Evolutionary conservation across 2,888 invertebrate species (phyloP).

Genomic region (Melieria omissa): DNA sequence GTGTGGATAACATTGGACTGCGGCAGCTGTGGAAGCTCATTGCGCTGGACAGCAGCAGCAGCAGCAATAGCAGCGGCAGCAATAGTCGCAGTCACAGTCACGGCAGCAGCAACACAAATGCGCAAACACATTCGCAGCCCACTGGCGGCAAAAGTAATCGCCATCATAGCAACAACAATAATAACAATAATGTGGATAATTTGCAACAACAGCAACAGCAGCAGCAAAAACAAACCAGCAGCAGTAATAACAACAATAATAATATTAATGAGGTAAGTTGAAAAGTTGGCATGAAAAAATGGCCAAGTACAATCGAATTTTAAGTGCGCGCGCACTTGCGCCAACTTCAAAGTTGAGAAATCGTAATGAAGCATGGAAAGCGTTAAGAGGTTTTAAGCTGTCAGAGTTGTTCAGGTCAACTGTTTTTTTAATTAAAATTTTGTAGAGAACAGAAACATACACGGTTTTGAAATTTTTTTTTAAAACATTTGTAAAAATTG

Average conservation of each 20-base stretch:
- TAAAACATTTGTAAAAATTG: too few relatives aligned
- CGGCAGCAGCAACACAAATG: slow-evolving; percentile 28
- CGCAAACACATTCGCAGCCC: slow-evolving; percentile 9
- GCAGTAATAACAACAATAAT: slow-evolving; percentile 24
- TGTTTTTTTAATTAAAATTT: too few relatives aligned
- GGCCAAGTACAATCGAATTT: neutral
- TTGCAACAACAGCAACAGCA: slow-evolving; percentile 23
- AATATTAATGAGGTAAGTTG: neutral
- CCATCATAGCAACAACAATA: slow-evolving; percentile 32
- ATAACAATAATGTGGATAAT: slow-evolving; percentile 45
- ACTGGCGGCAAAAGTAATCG: slow-evolving; percentile 27
- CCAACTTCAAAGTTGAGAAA: too few relatives aligned
- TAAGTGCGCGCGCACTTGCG: too few relatives aligned
- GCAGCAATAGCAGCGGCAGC: slow-evolving; percentile 41
- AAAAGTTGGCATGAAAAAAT: neutral
- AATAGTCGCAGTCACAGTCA: slow-evolving; percentile 36
- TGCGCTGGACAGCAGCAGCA: slow-evolving; percentile 58
- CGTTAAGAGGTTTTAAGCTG: too few relatives aligned
- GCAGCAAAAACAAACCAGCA: slow-evolving; percentile 43
- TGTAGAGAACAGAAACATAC: too few relatives aligned
- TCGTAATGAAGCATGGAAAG: too few relatives aligned
- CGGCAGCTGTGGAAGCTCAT: slow-evolving; percentile 66
- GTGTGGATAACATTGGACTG: slow-evolving; percentile 65
- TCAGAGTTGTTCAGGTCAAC: too few relatives aligned
- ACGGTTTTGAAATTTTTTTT: too few relatives aligned